Conservation (phyloP, 2,113 vertebrate species). For the Geococcyx californianus region DNA sequence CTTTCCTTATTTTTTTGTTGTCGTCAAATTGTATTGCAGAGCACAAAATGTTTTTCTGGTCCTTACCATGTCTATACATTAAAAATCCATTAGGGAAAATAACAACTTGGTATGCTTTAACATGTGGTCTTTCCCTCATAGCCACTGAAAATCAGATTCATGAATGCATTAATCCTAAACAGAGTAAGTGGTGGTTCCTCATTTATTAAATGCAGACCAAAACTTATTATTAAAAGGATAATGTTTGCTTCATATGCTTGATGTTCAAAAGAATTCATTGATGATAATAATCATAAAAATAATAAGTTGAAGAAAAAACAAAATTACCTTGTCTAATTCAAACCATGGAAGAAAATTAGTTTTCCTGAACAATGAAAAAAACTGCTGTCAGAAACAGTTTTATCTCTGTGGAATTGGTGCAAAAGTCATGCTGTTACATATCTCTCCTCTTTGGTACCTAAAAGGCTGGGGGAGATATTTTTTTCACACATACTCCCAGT, state of each 20-base stretch:
- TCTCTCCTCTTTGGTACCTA: background rate
- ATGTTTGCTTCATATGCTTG: background rate
- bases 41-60: background rate
- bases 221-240: background rate
- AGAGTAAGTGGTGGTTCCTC: background rate
- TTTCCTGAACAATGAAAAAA: slow-evolving; percentile 2
- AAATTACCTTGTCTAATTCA: background rate
- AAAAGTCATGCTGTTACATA: slow-evolving; percentile 13
- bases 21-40: background rate
- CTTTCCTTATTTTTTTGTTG: background rate
- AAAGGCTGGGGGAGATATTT: slow-evolving; percentile 24
- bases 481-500: slow-evolving; percentile 37
- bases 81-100: slow-evolving; percentile 25
- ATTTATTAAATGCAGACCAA: background rate
- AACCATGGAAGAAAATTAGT: background rate
- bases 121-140: background rate
- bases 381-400: background rate
- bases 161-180: slow-evolving; percentile 4
- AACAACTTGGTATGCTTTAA: background rate
- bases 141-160: background rate
- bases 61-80: background rate
- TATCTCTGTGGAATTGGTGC: background rate
- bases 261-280: background rate
- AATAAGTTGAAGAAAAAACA: background rate
- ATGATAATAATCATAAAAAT: background rate